phyloP scores from a whole-genome alignment of 2,113 vertebrate species.

The Sinosuthora webbiana region DNA sequence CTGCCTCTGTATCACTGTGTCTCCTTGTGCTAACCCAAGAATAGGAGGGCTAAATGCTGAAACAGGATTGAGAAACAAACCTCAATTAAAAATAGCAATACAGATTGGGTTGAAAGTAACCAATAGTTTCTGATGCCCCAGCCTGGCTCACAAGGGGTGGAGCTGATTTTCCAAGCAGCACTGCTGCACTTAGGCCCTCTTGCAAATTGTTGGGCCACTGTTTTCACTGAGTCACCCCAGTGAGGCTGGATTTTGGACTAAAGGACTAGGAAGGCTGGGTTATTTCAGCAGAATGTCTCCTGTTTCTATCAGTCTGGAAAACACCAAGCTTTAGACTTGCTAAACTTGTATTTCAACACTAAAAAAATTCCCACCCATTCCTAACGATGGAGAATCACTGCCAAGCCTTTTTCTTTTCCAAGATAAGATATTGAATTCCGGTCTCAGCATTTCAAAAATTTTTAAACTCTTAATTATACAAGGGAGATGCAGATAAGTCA shows the following conservation, averaged over 20 bases:
- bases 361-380: background rate
- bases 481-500: background rate
- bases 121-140: background rate
- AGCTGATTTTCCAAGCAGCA: background rate
- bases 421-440: background rate
- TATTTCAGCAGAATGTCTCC: background rate
- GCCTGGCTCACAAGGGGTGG: background rate
- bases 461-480: background rate
- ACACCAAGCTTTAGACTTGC: background rate
- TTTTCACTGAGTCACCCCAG: background rate
- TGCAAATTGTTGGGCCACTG: background rate
- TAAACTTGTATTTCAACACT: background rate
- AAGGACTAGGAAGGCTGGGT: background rate
- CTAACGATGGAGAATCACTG: background rate
- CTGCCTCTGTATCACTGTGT: background rate
- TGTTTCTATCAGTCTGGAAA: background rate
- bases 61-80: background rate
- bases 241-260: background rate
- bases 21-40: background rate
- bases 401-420: background rate
- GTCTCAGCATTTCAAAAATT: background rate
- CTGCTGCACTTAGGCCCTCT: background rate
- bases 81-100: background rate
- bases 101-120: background rate
- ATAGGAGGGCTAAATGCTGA: background rate